phyloP scores from a whole-genome alignment of 1,140 invertebrate genomes.

The Propsilocerus akamusi region DNA sequence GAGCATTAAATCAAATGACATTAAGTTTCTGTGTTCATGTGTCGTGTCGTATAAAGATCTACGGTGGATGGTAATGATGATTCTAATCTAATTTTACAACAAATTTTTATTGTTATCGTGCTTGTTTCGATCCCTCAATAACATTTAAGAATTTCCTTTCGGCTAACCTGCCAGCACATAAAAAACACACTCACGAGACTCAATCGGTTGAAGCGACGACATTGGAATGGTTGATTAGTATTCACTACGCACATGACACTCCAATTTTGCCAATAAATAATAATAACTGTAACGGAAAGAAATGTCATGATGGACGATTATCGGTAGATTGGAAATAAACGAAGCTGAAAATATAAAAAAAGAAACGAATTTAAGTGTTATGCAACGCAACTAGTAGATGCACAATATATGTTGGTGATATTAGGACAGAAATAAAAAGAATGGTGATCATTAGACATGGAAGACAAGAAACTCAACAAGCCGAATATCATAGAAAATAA shows the following conservation, averaged over 20 bases:
- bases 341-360: not conserved
- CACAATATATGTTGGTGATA: not conserved
- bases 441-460: not conserved
- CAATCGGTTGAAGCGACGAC: no score
- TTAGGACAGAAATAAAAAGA: not conserved
- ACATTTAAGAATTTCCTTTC: no score
- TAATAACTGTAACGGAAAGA: not conserved
- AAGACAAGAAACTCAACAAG: conserved; percentile 1
- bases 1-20: conserved; percentile 2
- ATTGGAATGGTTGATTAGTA: no score
- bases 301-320: no score
- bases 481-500: not conserved
- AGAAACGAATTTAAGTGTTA: not conserved
- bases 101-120: conserved; percentile 1
- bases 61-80: not conserved
- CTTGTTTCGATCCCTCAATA: no score
- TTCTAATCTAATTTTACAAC: conserved; percentile 3
- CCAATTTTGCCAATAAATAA: not conserved
- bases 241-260: conserved; percentile 1
- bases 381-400: not conserved
- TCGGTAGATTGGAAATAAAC: not conserved
- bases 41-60: no score
- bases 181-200: no score
- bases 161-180: no score
- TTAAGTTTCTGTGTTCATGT: not conserved